Base-by-base conservation (phyloP, 2,113 vertebrate species). In the Dipodomys merriami region DNA sequence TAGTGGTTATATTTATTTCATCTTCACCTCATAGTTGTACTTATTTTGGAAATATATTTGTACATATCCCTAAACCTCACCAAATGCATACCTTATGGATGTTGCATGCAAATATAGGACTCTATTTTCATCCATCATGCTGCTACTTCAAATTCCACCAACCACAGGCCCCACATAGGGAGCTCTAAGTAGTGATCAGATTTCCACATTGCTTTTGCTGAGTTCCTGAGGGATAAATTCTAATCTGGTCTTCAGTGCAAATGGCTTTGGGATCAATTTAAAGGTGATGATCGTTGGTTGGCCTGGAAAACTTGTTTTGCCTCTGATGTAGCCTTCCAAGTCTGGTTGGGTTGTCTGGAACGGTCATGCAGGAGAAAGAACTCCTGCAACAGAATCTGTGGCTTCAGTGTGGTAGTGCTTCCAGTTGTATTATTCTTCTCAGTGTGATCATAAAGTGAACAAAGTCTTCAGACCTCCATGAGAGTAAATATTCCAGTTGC, bases 31-130 rank as follows among this genome's bases (percentile, higher is more conserved):
- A 29, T 2, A 69, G 25, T 79, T 90, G 49, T 44, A 73, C 83
- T 46, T 57, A 76, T 65, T 96, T 83, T 90, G 79, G 49, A 90
- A 93, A 81, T 3, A 29, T 88, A 18, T 68, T 83, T 80, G 12
- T 12, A 46, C 30, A 11, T 81, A 84, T 60, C 57, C 90, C 15
- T 74, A 82, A 88, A 90, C n/a, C 29, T 74, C 29, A 92, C 33
- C 27, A 30, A 29, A 69, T 73, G 39, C 10, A 73, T 60, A 15
- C 6, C 2, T 25, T 84, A 8, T 65, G 33, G 7, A 39, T 65
- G 25, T 64, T 13, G 39, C 33, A 44, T 39, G 64, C 79, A 81
- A 81, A 64, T 27, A 60, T 18, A 82, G 25, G 25, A 29, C 19
- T 82, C 23, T 35, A 65, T 44, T 16, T 65, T 2, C 7, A 29